Base-by-base conservation (phyloP, 2,113 vertebrate species). In the Deroptyus accipitrinus region DNA sequence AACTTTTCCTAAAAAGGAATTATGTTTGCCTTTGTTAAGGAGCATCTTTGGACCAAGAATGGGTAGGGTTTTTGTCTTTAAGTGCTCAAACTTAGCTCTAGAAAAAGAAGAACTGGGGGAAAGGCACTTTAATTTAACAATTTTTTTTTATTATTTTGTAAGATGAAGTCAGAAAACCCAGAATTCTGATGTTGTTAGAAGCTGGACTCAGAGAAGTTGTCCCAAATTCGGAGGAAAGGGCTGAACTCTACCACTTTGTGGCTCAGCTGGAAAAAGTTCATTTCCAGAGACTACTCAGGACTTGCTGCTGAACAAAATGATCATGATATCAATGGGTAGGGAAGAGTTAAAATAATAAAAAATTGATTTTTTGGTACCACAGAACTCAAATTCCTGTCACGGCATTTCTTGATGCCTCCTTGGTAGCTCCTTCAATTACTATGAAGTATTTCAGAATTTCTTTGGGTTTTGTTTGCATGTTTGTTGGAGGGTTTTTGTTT, bases 291-390 rank as follows among this genome's bases (percentile, higher is more conserved):
- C 27, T 46, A 15, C 17, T 90, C 68, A 81, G 35, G 17, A 74
- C 59, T 54, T 70, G 31, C 25, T 82, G 27, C 14, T 83, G 35
- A 86, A 81, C 5, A 69, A 49, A 55, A 41, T 10, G 62, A 13
- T 37, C 42, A 63, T 54, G 55, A 49, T 37, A 80, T 86, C 19
- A 74, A 62, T 15, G 19, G 33, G 62, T 10, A 68, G 8, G 10
- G n/a, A 83, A 31, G 19, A 80, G 8, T 39, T 88, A 73, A 86
- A 95, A 44, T 84, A 87, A 48, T 23, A 55, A 61, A 79, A 78
- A 68, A 2, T 19, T 1, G 4, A 28, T 39, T 33, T 23, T 55
- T 85, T 1, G 0, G 8, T 59, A 79, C 46, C 6, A 44, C 9
- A 51, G 37, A 61, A 12, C 42, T 78, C 25, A 67, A 84, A 70